A percentile compares a stretch with the other conserved stretches of the same genome.
These are phyloP conservation scores for Brachyistius frenatus DNA, from an alignment of 2,113 vertebrate species.

Conservation along the genomic window DNA sequence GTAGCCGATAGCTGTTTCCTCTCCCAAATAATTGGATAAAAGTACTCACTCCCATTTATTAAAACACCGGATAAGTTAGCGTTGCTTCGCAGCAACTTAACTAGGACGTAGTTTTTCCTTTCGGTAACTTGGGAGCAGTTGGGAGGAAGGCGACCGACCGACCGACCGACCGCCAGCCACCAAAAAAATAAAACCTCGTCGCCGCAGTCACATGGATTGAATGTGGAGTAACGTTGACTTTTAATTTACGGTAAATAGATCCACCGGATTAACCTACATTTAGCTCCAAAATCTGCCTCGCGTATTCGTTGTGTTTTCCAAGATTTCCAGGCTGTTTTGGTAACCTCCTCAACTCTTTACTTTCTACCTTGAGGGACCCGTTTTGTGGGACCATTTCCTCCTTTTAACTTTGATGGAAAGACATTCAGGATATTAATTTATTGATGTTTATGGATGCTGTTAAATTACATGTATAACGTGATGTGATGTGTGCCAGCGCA, in stretches of 20 bases:
- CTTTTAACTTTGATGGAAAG: background rate
- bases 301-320: conserved; percentile 5
- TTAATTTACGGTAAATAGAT: conserved; percentile 5
- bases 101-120: conserved; percentile 4
- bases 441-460: background rate
- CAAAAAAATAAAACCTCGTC: conserved; percentile 6
- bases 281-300: background rate
- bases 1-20: conserved; percentile 35
- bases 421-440: background rate
- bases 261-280: conserved; percentile 58
- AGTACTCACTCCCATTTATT: background rate
- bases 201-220: conserved; percentile 66
- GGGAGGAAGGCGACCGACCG: conserved; percentile 26
- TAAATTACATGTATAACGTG: background rate
- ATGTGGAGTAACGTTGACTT: conserved; percentile 25
- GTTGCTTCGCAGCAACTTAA: background rate
- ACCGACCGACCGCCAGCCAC: conserved; percentile 12
- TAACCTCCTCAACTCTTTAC: background rate
- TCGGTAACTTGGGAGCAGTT: conserved; percentile 34
- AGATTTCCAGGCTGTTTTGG: background rate
- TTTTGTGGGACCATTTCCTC: background rate
- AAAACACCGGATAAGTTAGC: background rate
- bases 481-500: background rate
- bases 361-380: background rate
- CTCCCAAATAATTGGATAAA: background rate